phyloP scores from a whole-genome alignment of 2,797 vertebrate genomes.

The Takifugu rubripes region DNA sequence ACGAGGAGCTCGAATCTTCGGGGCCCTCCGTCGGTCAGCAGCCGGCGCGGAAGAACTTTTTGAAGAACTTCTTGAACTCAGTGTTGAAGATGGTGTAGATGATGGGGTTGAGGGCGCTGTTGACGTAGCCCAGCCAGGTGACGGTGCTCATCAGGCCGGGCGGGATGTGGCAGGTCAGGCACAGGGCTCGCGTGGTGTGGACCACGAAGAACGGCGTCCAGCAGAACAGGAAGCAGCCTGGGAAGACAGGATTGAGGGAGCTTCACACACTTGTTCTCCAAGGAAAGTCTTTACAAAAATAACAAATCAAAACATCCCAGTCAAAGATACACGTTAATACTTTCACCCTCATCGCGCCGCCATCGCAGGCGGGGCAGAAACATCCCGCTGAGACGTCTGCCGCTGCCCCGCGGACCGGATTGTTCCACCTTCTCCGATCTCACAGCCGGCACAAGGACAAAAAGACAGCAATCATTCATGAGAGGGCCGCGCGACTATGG shows the following conservation, averaged over 20 bases:
- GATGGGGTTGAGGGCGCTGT: slow-evolving; percentile 93
- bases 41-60: slow-evolving; percentile 79
- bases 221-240: slow-evolving; percentile 92
- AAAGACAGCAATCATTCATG: neutral
- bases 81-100: slow-evolving; percentile 94
- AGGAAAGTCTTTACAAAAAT: no score
- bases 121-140: slow-evolving; percentile 96
- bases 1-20: no score
- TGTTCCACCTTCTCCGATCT: neutral
- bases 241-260: neutral
- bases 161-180: slow-evolving; percentile 80
- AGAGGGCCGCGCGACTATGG: neutral
- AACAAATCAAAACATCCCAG: no score
- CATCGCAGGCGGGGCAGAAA: neutral
- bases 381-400: neutral
- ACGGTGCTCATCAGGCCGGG: slow-evolving; percentile 85
- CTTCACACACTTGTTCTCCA: no score
- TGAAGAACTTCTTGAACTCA: slow-evolving; percentile 90
- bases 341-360: no score
- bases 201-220: slow-evolving; percentile 98
- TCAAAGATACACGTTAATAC: no score
- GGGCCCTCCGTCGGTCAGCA: slow-evolving; percentile 48
- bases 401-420: neutral
- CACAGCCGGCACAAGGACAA: neutral
- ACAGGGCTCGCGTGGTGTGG: slow-evolving; percentile 85